Evolutionary conservation across 1,140 invertebrate species (phyloP).

Genomic region (Drosophila virilis): DNA sequence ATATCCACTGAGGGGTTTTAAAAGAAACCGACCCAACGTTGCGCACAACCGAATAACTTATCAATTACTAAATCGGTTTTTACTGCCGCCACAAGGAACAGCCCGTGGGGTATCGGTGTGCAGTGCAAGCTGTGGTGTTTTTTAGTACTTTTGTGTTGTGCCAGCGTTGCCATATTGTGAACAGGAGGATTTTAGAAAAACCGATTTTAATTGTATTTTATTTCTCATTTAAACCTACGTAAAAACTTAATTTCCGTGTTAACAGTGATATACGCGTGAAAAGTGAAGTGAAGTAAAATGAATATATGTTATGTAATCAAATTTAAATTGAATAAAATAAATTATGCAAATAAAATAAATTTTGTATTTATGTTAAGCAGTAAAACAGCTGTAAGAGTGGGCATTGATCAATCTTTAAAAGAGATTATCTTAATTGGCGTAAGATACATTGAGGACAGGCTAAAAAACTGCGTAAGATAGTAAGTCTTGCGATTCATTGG

Average conservation of each 20-base stretch:
- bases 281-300: neutral
- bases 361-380: too few species aligned
- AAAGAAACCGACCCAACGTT: conserved; percentile 8
- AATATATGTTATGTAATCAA: neutral
- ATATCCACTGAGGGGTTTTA: conserved; percentile 14
- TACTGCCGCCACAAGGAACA: neutral
- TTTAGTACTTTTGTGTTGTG: neutral
- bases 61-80: conserved; percentile 18
- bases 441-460: too few species aligned
- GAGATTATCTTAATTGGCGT: too few species aligned
- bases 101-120: neutral
- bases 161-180: neutral
- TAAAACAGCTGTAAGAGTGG: too few species aligned
- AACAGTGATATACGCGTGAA: too few species aligned
- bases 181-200: neutral
- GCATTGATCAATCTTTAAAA: too few species aligned
- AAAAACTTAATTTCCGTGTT: too few species aligned
- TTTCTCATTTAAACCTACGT: too few species aligned
- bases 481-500: too few species aligned
- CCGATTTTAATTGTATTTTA: neutral
- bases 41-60: conserved; percentile 17
- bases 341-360: neutral
- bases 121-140: neutral
- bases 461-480: too few species aligned
- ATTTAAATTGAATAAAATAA: neutral